These are phyloP conservation scores for Platorchestia sp. DNA, from an alignment of 1,140 invertebrate genomes.

Conservation along the genomic window DNA sequence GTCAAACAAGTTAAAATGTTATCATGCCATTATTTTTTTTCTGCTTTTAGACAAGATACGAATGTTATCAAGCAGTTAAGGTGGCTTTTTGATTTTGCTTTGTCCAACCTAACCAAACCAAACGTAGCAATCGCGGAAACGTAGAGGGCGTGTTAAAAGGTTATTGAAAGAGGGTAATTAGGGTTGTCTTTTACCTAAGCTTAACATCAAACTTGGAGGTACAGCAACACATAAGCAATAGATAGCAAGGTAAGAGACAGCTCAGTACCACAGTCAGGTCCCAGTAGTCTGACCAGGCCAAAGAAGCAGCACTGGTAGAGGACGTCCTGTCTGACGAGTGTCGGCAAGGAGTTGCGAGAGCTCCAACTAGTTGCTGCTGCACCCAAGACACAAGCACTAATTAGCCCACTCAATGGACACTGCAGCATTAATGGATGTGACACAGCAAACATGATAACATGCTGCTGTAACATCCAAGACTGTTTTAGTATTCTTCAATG, in stretches of 20 bases:
- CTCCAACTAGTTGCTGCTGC: slow-evolving; percentile 17
- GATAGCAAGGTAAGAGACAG: background rate
- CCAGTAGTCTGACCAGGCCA: slow-evolving; percentile 52
- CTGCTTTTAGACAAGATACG: too few species aligned
- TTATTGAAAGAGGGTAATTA: too few species aligned
- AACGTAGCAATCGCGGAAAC: too few species aligned
- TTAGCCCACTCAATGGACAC: background rate
- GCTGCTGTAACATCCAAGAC: background rate
- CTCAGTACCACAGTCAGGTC: slow-evolving; percentile 40
- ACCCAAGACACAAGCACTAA: slow-evolving; percentile 18
- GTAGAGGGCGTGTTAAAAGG: too few species aligned
- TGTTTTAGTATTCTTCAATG: too few species aligned
- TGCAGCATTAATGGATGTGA: background rate
- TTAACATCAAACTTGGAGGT: background rate
- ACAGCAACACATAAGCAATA: background rate
- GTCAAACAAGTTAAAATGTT: too few species aligned
- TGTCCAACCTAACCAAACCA: too few species aligned
- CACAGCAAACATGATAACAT: background rate
- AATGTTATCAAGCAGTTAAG: too few species aligned
- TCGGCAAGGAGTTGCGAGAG: background rate
- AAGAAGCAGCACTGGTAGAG: slow-evolving; percentile 42
- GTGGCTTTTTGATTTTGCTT: too few species aligned
- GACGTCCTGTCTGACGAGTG: background rate
- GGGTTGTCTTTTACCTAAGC: too few species aligned
- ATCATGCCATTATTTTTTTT: too few species aligned